A percentile compares a stretch with the other conserved stretches of the same genome.
phyloP scores from a whole-genome alignment of 2,113 vertebrate genomes.

The Aegithalos caudatus region DNA sequence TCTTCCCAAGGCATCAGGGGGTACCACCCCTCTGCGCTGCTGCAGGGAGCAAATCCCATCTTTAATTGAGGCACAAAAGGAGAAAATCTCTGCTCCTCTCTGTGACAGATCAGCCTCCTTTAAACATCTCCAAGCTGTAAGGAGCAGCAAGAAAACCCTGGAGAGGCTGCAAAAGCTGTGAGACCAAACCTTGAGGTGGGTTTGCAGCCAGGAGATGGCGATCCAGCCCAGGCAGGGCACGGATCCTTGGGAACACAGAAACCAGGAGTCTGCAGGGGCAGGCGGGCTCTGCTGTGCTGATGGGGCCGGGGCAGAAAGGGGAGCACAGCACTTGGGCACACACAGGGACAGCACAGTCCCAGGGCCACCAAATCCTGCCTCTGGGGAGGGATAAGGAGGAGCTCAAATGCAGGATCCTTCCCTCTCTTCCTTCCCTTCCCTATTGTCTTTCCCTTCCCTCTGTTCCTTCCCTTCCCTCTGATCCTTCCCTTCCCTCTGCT shows the following conservation, averaged over 20 bases:
- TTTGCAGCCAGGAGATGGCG: neutral
- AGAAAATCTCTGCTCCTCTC: neutral
- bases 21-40: neutral
- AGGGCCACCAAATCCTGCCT: neutral
- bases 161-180: neutral
- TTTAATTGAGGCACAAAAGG: neutral
- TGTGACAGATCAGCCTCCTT: neutral
- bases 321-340: fast-evolving
- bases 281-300: fast-evolving
- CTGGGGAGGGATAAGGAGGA: neutral
- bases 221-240: neutral
- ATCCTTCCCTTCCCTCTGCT: neutral
- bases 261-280: fast-evolving
- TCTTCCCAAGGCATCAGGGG: neutral
- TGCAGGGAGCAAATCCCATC: neutral
- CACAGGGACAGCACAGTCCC: neutral
- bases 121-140: neutral
- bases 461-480: too few species aligned
- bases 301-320: fast-evolving
- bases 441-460: too few species aligned
- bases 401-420: neutral
- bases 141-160: neutral
- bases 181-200: neutral
- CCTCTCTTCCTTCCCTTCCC: neutral
- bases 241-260: neutral